Percentiles rank a stretch among this genome's conserved stretches.
Conservation (phyloP, 2,113 vertebrate genomes). For the Nothocercus nigrocapillus region DNA sequence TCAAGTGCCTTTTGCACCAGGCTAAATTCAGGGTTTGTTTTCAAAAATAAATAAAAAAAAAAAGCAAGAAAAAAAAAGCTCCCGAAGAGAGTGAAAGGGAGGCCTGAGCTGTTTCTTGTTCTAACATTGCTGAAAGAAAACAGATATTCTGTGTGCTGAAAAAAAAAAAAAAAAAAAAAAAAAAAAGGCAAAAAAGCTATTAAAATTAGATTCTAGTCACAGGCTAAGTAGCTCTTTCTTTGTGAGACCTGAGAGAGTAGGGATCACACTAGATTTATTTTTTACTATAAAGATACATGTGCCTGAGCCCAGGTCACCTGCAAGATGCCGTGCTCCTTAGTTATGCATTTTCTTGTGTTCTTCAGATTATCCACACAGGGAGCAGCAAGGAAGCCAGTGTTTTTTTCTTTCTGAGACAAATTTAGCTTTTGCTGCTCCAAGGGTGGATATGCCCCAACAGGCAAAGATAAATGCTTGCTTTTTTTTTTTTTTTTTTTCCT, state of each 20-base stretch:
- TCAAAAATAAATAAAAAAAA: background rate
- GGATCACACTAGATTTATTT: background rate
- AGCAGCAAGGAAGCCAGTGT: background rate
- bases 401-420: background rate
- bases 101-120: background rate
- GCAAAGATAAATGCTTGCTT: background rate
- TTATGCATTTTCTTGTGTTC: background rate
- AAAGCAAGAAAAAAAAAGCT: background rate
- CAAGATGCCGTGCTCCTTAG: background rate
- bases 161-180: background rate
- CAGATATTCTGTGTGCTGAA: background rate
- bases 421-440: background rate
- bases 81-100: slow-evolving; percentile 18
- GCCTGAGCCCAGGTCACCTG: background rate
- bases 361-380: background rate
- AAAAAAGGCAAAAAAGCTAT: background rate
- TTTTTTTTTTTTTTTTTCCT: background rate
- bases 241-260: background rate
- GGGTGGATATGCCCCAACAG: background rate
- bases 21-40: background rate
- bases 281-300: background rate
- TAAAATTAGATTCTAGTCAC: slow-evolving; percentile 38
- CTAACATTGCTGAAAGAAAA: slow-evolving; percentile 46
- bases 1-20: background rate
- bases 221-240: background rate